Conservation (phyloP, 2,888 invertebrate genomes). For the Papilio demoleus region DNA sequence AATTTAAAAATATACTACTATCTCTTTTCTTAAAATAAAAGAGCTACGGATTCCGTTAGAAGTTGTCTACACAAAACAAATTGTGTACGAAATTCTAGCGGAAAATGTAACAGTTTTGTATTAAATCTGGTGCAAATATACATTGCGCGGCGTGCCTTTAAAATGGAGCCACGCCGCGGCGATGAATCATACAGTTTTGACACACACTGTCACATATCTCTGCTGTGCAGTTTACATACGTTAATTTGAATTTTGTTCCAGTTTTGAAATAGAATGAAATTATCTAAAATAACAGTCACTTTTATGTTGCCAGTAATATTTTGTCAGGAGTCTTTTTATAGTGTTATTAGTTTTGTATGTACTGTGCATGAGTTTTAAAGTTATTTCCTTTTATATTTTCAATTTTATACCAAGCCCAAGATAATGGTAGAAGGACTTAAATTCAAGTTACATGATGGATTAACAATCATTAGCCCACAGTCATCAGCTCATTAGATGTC, state of each 20-base stretch:
- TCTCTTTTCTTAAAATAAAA: not conserved
- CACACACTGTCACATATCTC: slow-evolving; percentile 22
- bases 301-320: slow-evolving; percentile 1
- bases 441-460: too few relatives aligned
- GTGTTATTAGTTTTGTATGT: not conserved
- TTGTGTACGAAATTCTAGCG: slow-evolving; percentile 15
- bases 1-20: too few relatives aligned
- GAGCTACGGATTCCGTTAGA: not conserved
- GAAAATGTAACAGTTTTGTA: slow-evolving; percentile 23
- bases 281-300: not conserved
- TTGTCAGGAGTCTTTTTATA: not conserved
- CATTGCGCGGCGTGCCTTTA: slow-evolving; percentile 24
- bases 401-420: too few relatives aligned
- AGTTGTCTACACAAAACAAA: slow-evolving; percentile 6
- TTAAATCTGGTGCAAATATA: slow-evolving; percentile 23
- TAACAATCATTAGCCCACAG: too few relatives aligned
- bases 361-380: not conserved
- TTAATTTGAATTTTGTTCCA: slow-evolving; percentile 24
- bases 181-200: slow-evolving; percentile 23
- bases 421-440: too few relatives aligned
- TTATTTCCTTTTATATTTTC: too few relatives aligned
- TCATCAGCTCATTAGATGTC: too few relatives aligned
- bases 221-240: slow-evolving; percentile 22
- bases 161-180: slow-evolving; percentile 19
- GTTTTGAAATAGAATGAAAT: slow-evolving; percentile 12